Evolutionary conservation across 2,797 vertebrate species (phyloP), one percentile per base, ranked within the genome.

Genomic region (Echiichthys vipera): DNA sequence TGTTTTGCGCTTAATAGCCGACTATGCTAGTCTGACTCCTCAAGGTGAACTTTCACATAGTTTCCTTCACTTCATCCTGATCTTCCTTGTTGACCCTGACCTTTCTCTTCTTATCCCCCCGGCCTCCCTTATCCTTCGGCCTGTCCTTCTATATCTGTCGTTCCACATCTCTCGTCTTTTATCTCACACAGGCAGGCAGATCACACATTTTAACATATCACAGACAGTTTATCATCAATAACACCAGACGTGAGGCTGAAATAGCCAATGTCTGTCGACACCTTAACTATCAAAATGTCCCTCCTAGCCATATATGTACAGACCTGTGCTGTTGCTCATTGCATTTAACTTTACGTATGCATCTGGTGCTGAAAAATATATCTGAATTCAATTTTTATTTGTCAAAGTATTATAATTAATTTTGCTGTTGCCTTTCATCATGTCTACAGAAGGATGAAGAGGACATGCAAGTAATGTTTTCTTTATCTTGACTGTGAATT

Each of bases 11-110:
- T 63, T 58, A 40, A 73, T 20, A 42, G 18, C 11, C 17, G 1
- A 69, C 39, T 49, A 36, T 29, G 39, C 34, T 50, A 27, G 51
- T 57, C 34, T 36, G 40, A 27, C 39, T 12, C 65, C 39, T 77
- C 43, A 62, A 76, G 59, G 75, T 84, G 81, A 90, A 83, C 84
- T 79, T 87, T 89, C 37, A 82, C 77, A 87, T 80, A 78, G 66
- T n/a, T 89, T 84, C 73, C 71, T 56, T 15, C 54, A 43, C 61
- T 37, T 85, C 65, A 63, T 87, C 78, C 70, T 86, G 78, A 86
- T 80, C 75, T 82, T 71, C 81, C 74, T 74, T 24, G 12, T 46
- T 57, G 66, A 84, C 77, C 46, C 63, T 77, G 77, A 78, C 87
- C 75, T 79, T 58, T 34, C 25, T n/a, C 65, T 55, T 72, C 64